Conservation (phyloP, 2,797 vertebrate genomes). For the Malacoctenus gilli region DNA sequence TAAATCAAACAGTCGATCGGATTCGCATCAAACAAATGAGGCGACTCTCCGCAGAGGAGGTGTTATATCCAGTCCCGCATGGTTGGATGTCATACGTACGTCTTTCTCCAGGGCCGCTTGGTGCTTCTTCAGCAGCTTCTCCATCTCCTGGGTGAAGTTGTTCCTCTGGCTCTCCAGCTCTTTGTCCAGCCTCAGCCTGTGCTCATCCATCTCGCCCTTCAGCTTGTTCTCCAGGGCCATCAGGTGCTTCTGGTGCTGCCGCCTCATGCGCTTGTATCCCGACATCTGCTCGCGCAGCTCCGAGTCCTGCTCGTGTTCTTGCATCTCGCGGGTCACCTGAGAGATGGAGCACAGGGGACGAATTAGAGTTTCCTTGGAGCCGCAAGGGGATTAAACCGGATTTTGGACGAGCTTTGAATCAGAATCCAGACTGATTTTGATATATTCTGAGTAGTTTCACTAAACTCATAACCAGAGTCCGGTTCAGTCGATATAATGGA, state of each 20-base stretch:
- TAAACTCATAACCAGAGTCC: too few relatives aligned
- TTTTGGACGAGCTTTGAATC: too few relatives aligned
- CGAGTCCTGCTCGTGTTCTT: constrained; percentile 98
- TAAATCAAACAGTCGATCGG: constrained; percentile 68
- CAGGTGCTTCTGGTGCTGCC: constrained; percentile 98
- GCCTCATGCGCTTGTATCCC: constrained; percentile 97
- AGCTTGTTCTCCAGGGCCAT: constrained; percentile 98
- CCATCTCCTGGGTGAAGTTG: constrained; percentile 96
- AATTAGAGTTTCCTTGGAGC: too few relatives aligned
- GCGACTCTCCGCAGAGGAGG: too few relatives aligned
- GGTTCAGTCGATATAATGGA: too few relatives aligned
- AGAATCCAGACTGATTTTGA: too few relatives aligned
- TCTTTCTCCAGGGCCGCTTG: constrained; percentile 97
- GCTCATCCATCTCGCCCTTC: constrained; percentile 98
- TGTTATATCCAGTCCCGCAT: too few relatives aligned
- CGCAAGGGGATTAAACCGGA: too few relatives aligned
- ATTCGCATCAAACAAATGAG: too few relatives aligned
- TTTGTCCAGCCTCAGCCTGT: constrained; percentile 95
- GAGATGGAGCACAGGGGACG: background rate
- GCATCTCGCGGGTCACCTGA: constrained; percentile 97
- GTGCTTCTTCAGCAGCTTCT: constrained; percentile 98
- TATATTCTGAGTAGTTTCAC: too few relatives aligned
- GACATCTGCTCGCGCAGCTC: constrained; percentile 99
- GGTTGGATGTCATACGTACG: constrained; percentile 74
- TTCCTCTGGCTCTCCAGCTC: constrained; percentile 98